phyloP scores from a whole-genome alignment of 2,888 invertebrate genomes.

The Hyposoter didymator region DNA sequence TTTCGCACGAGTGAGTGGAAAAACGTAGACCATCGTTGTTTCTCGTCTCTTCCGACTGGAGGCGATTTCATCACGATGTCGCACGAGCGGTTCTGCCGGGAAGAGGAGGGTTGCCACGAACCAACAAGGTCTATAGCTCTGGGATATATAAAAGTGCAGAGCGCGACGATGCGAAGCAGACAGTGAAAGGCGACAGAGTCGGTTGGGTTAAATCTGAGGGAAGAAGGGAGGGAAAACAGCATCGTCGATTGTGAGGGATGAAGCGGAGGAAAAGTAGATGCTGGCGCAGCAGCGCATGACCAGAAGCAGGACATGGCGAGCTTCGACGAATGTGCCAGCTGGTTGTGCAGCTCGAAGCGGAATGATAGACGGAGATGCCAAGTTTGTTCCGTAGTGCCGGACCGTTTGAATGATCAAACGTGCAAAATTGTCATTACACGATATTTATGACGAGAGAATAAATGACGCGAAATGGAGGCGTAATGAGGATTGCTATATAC shows the following conservation, averaged over 20 bases:
- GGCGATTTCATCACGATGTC: slow-evolving; percentile 32
- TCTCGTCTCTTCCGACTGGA: background rate
- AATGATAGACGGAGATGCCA: background rate
- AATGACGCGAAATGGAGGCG: slow-evolving; percentile 1
- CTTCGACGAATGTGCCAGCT: slow-evolving; percentile 26
- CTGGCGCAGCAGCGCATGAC: slow-evolving; percentile 33
- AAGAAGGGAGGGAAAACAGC: slow-evolving; percentile 29
- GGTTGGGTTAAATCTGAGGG: background rate
- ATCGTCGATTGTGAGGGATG: slow-evolving; percentile 21
- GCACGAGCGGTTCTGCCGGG: slow-evolving; percentile 31
- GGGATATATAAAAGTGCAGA: slow-evolving; percentile 62
- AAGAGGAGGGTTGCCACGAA: slow-evolving; percentile 5
- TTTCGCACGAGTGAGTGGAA: slow-evolving; percentile 62
- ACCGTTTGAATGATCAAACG: slow-evolving; percentile 62
- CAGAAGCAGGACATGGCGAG: slow-evolving; percentile 17
- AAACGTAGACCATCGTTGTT: slow-evolving; percentile 42
- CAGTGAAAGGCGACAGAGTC: slow-evolving; percentile 39
- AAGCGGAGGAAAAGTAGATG: slow-evolving; percentile 15
- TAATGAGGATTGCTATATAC: slow-evolving; percentile 40
- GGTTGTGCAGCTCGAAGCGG: slow-evolving; percentile 20
- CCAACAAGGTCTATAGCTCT: slow-evolving; percentile 36
- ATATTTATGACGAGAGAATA: slow-evolving; percentile 10
- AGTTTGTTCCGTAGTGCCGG: background rate
- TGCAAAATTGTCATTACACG: slow-evolving; percentile 65
- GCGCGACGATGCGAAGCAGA: slow-evolving; percentile 63